A percentile compares a stretch with the other conserved stretches of the same genome.
These are phyloP conservation scores for Benitochromis conjunctus DNA, from an alignment of 2,113 vertebrate species.

Conservation along the genomic window DNA sequence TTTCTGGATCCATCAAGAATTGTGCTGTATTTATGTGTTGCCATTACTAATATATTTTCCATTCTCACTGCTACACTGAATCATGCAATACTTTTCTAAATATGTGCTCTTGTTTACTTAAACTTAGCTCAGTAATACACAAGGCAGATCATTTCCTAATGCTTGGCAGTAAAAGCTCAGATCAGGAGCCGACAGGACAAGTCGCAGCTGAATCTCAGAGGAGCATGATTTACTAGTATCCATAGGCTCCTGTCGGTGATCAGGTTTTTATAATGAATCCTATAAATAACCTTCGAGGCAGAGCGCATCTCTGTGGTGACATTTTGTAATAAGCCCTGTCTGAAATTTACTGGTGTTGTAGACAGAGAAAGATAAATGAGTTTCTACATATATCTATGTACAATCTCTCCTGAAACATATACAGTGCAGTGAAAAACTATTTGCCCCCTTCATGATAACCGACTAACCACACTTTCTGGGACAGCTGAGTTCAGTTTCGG, in stretches of 20 bases:
- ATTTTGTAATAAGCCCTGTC: constrained; percentile 36
- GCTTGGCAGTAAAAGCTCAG: background rate
- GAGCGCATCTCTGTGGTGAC: constrained; percentile 25
- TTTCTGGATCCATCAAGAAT: background rate
- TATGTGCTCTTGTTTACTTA: background rate
- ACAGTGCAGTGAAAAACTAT: background rate
- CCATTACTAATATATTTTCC: background rate
- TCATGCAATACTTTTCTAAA: background rate
- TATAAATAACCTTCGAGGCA: constrained; percentile 47
- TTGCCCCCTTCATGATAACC: background rate
- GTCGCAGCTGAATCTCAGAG: constrained; percentile 5
- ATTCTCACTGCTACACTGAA: background rate
- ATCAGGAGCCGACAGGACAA: constrained; percentile 16
- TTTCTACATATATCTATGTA: background rate
- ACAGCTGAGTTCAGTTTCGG: background rate
- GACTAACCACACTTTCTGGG: background rate
- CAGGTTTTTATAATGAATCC: constrained; percentile 54
- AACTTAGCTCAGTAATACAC: background rate
- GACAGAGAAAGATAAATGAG: background rate
- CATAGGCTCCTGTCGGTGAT: constrained; percentile 39
- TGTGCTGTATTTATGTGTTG: background rate
- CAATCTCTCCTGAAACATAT: background rate
- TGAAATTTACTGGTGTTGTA: background rate
- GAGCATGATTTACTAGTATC: constrained; percentile 31
- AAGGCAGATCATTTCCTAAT: background rate